Conservation (phyloP, 1,140 invertebrate genomes). For the Hypsibius dujardini region DNA sequence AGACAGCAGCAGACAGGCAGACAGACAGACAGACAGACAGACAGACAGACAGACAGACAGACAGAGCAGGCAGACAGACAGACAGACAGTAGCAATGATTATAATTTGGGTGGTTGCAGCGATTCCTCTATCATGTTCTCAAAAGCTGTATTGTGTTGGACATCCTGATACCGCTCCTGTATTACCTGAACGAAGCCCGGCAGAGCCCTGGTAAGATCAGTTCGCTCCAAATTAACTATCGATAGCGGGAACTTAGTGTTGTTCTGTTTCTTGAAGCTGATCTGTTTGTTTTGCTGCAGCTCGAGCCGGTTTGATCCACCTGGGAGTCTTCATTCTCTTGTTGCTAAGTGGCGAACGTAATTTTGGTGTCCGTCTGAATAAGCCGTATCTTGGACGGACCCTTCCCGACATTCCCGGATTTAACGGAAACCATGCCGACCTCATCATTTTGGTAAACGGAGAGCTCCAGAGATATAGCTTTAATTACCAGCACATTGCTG, state of each 20-base stretch:
- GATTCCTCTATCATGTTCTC: conserved; percentile 96
- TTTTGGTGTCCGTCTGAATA: conserved; percentile 95
- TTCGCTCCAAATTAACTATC: conserved; percentile 59
- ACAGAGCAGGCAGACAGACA: too few species aligned
- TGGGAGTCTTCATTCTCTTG: conserved; percentile 96
- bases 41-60: too few species aligned
- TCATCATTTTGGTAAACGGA: conserved; percentile 67
- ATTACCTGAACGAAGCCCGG: conserved; percentile 81
- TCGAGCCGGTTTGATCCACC: conserved; percentile 92
- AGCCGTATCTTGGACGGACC: conserved; percentile 86
- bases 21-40: too few species aligned
- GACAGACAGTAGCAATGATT: too few species aligned
- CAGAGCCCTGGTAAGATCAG: conserved; percentile 55
- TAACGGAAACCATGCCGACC: conserved; percentile 89
- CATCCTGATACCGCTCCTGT: conserved; percentile 88
- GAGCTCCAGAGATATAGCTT: conserved; percentile 15
- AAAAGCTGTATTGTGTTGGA: conserved; percentile 96
- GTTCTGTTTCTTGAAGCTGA: conserved; percentile 18
- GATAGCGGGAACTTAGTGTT: background rate
- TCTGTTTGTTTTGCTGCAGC: conserved; percentile 42
- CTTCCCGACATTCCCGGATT: conserved; percentile 99
- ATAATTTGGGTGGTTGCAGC: too few species aligned
- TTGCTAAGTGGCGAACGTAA: conserved; percentile 91
- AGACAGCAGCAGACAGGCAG: too few species aligned
- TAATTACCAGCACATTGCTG: conserved; percentile 12